Conservation (phyloP, 2,797 vertebrate species). For the Pseudochaenichthys georgianus region DNA sequence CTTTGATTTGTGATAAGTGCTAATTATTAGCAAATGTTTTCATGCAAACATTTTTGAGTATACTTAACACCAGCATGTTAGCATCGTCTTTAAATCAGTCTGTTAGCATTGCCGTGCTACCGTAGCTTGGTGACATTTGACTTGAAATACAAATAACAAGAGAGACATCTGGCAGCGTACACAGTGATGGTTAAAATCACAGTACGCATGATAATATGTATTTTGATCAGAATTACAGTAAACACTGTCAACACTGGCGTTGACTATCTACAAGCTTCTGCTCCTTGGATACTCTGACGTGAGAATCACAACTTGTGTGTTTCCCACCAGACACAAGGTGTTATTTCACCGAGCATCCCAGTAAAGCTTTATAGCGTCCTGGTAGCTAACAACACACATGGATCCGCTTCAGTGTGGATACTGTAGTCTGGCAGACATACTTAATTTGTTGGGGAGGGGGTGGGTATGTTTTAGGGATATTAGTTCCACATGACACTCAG, state of each 20-base stretch:
- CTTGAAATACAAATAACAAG: not conserved
- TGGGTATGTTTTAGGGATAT: slow-evolving; percentile 65
- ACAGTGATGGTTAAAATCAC: not conserved
- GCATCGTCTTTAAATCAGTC: not conserved
- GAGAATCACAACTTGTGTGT: slow-evolving; percentile 22
- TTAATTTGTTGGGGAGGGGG: slow-evolving; percentile 53
- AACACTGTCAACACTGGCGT: not conserved
- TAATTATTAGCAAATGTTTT: not conserved
- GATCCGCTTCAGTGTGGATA: slow-evolving; percentile 52
- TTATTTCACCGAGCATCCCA: slow-evolving; percentile 56
- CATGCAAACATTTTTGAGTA: not conserved
- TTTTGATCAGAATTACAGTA: not conserved
- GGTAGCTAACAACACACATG: slow-evolving; percentile 60
- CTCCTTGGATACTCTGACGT: not conserved
- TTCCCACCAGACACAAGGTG: slow-evolving; percentile 52
- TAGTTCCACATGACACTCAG: slow-evolving; percentile 78
- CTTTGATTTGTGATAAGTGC: not conserved
- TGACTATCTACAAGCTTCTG: not conserved
- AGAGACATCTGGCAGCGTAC: not conserved
- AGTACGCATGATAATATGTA: not conserved
- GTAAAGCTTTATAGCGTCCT: slow-evolving; percentile 56
- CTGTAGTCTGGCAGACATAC: slow-evolving; percentile 68
- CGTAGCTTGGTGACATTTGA: not conserved
- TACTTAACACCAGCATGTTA: not conserved
- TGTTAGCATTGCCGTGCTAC: not conserved